Percentiles rank a stretch among this genome's conserved stretches.
Conservation (phyloP, 2,888 invertebrate genomes). For the Euspilapteryx auroguttella region DNA sequence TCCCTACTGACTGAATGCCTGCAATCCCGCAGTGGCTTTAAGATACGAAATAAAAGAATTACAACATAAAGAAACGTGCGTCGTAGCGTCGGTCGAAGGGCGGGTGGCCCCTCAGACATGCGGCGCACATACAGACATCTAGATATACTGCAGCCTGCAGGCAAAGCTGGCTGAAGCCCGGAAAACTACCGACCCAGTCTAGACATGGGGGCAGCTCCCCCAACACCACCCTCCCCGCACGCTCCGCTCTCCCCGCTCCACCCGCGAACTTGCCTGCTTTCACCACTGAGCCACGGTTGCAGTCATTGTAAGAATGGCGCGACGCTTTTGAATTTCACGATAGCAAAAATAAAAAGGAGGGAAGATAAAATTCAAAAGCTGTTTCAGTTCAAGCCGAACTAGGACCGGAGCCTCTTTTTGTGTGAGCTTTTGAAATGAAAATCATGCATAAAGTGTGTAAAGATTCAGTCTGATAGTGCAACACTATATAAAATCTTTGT, state of each 20-base stretch:
- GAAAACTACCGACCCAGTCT: conserved; percentile 64
- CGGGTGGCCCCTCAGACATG: conserved; percentile 34
- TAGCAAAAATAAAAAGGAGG: conserved; percentile 31
- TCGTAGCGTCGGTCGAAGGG: conserved; percentile 33
- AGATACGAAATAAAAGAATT: conserved; percentile 10
- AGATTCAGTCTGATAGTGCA: too few relatives aligned
- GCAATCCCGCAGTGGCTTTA: conserved; percentile 11
- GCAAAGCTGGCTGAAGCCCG: conserved; percentile 56
- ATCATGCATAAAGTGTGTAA: neutral
- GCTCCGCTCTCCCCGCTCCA: conserved; percentile 11
- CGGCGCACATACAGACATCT: conserved; percentile 23
- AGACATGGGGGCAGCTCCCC: conserved; percentile 59
- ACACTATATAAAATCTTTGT: too few relatives aligned
- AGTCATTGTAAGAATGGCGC: conserved; percentile 42
- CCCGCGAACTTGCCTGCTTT: conserved; percentile 34
- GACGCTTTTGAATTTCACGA: conserved; percentile 39
- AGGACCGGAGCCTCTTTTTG: neutral
- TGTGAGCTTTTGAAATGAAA: conserved; percentile 1
- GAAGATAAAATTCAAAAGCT: conserved; percentile 25
- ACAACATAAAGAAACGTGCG: conserved; percentile 38
- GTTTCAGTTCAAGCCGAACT: conserved; percentile 12
- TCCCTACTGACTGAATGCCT: conserved; percentile 28
- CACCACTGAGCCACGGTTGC: conserved; percentile 31
- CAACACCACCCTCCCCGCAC: conserved; percentile 17
- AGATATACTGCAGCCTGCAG: conserved; percentile 42